Evolutionary conservation across 2,113 vertebrate species (phyloP).

Genomic region (Lepisosteus osseus): DNA sequence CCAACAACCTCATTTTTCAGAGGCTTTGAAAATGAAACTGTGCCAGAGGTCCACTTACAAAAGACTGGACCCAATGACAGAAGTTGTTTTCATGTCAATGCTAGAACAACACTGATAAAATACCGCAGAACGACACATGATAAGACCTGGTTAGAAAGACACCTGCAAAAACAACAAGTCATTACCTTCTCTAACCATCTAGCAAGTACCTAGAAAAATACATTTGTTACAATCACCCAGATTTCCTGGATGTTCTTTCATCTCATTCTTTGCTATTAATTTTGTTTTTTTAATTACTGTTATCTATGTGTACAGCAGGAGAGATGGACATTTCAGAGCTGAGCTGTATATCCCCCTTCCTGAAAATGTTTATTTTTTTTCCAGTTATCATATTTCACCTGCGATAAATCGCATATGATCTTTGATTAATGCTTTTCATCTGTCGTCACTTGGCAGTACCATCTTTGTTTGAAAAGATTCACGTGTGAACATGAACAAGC

Average conservation of each 20-base stretch:
- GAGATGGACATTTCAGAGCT: constrained; percentile 23
- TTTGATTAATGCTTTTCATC: constrained; percentile 14
- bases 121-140: background rate
- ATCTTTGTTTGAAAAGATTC: background rate
- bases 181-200: background rate
- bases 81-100: background rate
- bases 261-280: constrained; percentile 30
- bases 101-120: constrained; percentile 23
- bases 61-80: background rate
- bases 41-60: no score
- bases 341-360: constrained; percentile 46
- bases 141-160: constrained; percentile 1
- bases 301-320: constrained; percentile 52
- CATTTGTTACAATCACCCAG: constrained; percentile 2
- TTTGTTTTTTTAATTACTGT: constrained; percentile 49
- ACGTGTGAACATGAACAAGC: constrained; percentile 12
- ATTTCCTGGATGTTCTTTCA: constrained; percentile 22
- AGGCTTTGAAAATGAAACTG: no score
- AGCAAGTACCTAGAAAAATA: background rate
- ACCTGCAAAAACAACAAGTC: constrained; percentile 12
- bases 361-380: constrained; percentile 48
- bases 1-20: no score
- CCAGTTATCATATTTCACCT: constrained; percentile 40
- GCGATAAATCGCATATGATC: constrained; percentile 21
- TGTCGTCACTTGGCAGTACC: constrained; percentile 20